Evolutionary conservation across 2,113 vertebrate species (phyloP).

Genomic region (Amphiprion ocellaris): DNA sequence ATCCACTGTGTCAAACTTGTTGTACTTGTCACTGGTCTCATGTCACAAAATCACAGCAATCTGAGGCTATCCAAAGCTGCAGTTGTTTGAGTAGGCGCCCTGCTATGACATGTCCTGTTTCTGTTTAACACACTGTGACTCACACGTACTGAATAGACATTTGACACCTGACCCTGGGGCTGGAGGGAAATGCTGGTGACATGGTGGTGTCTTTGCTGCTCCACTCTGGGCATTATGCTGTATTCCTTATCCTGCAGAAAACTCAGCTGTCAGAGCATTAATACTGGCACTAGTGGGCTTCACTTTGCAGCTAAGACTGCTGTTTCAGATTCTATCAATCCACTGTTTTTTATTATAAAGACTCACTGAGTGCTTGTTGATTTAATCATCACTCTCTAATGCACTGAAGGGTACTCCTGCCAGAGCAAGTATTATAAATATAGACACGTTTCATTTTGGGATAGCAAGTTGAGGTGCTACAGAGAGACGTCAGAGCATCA

Average conservation of each 20-base stretch:
- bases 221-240: conserved; percentile 1
- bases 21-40: conserved; percentile 19
- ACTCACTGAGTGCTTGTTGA: conserved; percentile 18
- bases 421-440: conserved; percentile 45
- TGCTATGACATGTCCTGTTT: conserved; percentile 34
- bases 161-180: conserved; percentile 50
- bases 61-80: neutral
- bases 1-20: conserved; percentile 26
- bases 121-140: conserved; percentile 44
- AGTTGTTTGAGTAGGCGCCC: neutral
- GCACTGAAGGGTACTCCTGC: conserved; percentile 15
- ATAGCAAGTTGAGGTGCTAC: conserved; percentile 31
- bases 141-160: conserved; percentile 40
- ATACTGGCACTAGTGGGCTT: neutral
- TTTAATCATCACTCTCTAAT: conserved; percentile 42
- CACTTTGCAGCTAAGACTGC: neutral
- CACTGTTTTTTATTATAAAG: neutral
- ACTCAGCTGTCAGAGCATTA: conserved; percentile 34
- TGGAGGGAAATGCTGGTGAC: conserved; percentile 33
- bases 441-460: conserved; percentile 40
- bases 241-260: conserved; percentile 15
- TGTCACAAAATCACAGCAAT: neutral
- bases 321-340: conserved; percentile 17
- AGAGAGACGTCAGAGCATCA: conserved; percentile 38
- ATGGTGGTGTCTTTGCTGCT: conserved; percentile 23